phyloP scores from a whole-genome alignment of 2,888 invertebrate species.

The Cheilosia variabilis region DNA sequence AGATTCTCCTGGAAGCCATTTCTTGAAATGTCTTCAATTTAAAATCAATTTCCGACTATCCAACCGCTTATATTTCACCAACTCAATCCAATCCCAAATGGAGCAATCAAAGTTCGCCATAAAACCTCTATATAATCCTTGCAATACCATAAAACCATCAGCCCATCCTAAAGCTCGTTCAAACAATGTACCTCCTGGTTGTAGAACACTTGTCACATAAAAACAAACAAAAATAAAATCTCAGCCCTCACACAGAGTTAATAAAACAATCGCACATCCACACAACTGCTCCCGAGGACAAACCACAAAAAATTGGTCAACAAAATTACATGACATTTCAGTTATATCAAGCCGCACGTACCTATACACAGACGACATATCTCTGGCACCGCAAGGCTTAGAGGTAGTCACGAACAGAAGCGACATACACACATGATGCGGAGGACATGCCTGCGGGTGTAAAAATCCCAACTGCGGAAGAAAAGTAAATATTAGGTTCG shows the following conservation, averaged over 20 bases:
- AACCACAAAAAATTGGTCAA: conserved; percentile 11
- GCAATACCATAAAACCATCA: conserved; percentile 20
- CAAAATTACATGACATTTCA: conserved; percentile 33
- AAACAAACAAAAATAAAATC: neutral
- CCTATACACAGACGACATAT: conserved; percentile 6
- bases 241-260: conserved; percentile 3
- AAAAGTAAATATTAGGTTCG: conserved; percentile 31
- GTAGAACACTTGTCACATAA: conserved; percentile 26
- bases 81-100: conserved; percentile 10
- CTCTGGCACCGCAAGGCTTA: conserved; percentile 12
- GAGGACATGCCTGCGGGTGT: neutral
- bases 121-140: conserved; percentile 17
- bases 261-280: conserved; percentile 31
- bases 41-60: neutral
- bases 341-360: neutral
- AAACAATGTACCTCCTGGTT: conserved; percentile 24
- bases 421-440: neutral
- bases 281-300: neutral
- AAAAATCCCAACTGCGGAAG: conserved; percentile 25
- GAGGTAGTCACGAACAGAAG: conserved; percentile 10
- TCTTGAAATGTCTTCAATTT: no score
- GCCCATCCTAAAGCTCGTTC: conserved; percentile 1
- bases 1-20: no score
- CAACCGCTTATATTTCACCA: conserved; percentile 8
- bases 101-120: conserved; percentile 19